A percentile compares a stretch with the other conserved stretches of the same genome.
These are phyloP conservation scores for Thaumetopoea pityocampa DNA, from an alignment of 1,140 invertebrate genomes.

Conservation along the genomic window DNA sequence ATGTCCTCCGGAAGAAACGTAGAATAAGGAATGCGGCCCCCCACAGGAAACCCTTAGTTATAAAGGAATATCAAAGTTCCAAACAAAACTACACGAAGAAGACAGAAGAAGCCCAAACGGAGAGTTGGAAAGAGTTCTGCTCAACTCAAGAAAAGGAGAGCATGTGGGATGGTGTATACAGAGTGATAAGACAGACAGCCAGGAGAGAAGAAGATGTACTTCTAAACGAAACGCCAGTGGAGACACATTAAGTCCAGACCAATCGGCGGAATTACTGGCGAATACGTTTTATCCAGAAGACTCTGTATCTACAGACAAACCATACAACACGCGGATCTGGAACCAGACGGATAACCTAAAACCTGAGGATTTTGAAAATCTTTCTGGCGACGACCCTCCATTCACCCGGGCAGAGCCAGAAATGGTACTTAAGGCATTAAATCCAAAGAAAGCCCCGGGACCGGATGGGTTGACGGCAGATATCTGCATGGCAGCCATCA, in stretches of 20 bases:
- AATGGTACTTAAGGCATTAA: not conserved
- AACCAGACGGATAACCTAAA: not conserved
- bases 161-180: constrained; percentile 1
- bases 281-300: constrained; percentile 9
- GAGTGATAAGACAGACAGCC: not conserved
- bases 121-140: constrained; percentile 7
- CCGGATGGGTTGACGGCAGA: not conserved
- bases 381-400: constrained; percentile 3
- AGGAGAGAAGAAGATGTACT: constrained; percentile 2
- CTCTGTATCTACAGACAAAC: not conserved
- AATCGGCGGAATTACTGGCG: constrained; percentile 2
- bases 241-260: not conserved
- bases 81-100: constrained; percentile 4
- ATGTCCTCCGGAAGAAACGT: constrained; percentile 16
- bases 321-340: not conserved
- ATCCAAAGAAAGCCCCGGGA: constrained; percentile 8
- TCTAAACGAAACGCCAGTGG: not conserved
- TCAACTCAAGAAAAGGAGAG: not conserved
- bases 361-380: not conserved
- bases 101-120: not conserved
- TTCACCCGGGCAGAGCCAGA: not conserved
- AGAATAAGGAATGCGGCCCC: constrained; percentile 25
- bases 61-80: constrained; percentile 27
- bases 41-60: constrained; percentile 3
- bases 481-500: not conserved